Base-by-base conservation (phyloP, 2,797 vertebrate species). In the Cephalopachus bancanus region DNA sequence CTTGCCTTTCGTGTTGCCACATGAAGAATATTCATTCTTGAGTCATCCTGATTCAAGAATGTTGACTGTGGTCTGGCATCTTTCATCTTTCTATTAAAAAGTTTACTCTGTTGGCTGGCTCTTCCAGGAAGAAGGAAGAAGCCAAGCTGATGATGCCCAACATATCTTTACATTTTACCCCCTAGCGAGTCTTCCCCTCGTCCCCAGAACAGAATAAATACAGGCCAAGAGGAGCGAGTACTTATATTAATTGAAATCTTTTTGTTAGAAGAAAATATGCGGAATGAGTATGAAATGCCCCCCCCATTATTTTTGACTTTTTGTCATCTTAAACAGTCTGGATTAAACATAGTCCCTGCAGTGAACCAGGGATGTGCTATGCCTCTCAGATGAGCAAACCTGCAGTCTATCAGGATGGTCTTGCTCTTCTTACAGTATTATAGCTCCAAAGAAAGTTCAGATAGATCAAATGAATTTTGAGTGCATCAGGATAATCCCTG, bases 1-100 rank as follows among this genome's bases (percentile, higher is more conserved):
- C 67, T 91, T 89, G 8, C 76, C 69, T 93, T 76, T 76, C 59
- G 72, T 91, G 88, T 96, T 89, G 44, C 15, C 60, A 80, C 69
- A 7, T 71, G 15, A 16, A n/a, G 7, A 57, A 49, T 92, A 86
- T 79, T 26, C 8, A 26, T 49, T 79, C 91, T 28, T 76, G 69
- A 60, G n/a, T 86, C 62, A 75, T 26, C 26, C 59, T 30, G 12
- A 5, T 26, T 24, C 64, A 49, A 49, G 16, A 49, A 67, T 59
- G 51, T 33, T 90, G 78, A 49, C 51, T 81, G 19, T 74, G 67
- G 33, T 60, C 44, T 79, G 59, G 67, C 24, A 28, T 28, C 44
- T 84, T 30, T 57, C n/a, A 15, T 76, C 65, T 91, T 30, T 59
- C 81, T 62, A 15, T 79, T 64, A 11, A 89, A 76, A 83, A 16